phyloP scores from a whole-genome alignment of 2,113 vertebrate species.

The Halichoeres trimaculatus region DNA sequence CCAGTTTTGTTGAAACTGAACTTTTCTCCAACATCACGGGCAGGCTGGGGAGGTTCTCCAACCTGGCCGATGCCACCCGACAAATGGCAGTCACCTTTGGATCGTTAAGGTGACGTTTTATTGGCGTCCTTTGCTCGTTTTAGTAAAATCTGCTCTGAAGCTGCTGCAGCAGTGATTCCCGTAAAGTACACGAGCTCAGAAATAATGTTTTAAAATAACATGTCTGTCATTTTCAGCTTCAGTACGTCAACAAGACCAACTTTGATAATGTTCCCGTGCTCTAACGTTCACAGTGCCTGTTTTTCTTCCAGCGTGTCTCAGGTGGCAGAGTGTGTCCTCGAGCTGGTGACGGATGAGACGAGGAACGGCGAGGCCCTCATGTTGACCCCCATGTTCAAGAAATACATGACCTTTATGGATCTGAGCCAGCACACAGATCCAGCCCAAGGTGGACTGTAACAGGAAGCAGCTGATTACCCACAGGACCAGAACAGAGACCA shows the following conservation, averaged over 20 bases:
- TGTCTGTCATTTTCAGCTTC: neutral
- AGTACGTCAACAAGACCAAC: neutral
- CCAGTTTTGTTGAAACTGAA: constrained; percentile 70
- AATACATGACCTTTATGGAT: constrained; percentile 46
- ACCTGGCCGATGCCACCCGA: neutral
- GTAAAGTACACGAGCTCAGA: no score
- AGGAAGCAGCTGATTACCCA: no score
- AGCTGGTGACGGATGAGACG: constrained; percentile 71
- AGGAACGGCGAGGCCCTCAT: constrained; percentile 72
- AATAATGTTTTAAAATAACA: no score
- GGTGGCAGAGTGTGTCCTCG: constrained; percentile 59
- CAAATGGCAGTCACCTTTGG: neutral
- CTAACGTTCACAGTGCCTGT: neutral
- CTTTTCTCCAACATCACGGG: constrained; percentile 24
- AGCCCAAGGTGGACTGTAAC: no score
- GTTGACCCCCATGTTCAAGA: neutral
- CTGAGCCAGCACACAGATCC: no score
- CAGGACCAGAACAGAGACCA: no score
- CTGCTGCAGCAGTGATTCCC: no score
- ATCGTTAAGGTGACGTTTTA: constrained; percentile 64
- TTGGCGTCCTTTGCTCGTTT: neutral
- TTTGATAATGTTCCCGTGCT: no score
- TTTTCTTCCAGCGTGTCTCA: constrained; percentile 59
- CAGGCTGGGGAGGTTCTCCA: constrained; percentile 45
- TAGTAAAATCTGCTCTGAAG: no score